Conservation (phyloP, 2,888 invertebrate species). For the Limnephilus lunatus region DNA sequence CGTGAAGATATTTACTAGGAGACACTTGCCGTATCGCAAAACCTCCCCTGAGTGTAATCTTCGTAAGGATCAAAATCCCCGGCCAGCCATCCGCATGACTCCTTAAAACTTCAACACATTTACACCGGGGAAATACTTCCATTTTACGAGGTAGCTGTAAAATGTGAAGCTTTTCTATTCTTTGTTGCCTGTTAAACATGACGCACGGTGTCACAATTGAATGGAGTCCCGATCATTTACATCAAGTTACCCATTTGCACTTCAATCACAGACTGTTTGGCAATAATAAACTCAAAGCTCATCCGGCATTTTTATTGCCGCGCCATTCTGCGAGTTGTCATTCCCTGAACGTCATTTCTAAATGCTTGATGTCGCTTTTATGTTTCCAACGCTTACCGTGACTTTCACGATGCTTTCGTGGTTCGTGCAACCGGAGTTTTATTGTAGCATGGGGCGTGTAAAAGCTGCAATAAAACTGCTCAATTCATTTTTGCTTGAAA, state of each 20-base stretch:
- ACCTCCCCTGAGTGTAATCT: slow-evolving; percentile 38
- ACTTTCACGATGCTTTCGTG: background rate
- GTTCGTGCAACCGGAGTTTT: background rate
- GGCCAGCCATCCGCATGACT: background rate
- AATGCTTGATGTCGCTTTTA: background rate
- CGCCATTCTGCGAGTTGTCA: background rate
- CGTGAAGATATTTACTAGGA: slow-evolving; percentile 20
- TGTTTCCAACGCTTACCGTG: background rate
- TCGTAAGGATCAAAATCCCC: slow-evolving; percentile 16
- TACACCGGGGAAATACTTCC: slow-evolving; percentile 3
- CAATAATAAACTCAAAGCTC: background rate
- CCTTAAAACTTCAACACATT: slow-evolving; percentile 37
- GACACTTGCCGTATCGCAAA: slow-evolving; percentile 1
- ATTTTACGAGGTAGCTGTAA: slow-evolving; percentile 2
- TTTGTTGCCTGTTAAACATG: slow-evolving; percentile 5
- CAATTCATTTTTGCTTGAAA: background rate
- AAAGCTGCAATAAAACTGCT: background rate
- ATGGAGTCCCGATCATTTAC: background rate
- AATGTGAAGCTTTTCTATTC: background rate
- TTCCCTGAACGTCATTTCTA: background rate
- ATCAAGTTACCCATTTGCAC: slow-evolving; percentile 4
- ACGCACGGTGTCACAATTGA: background rate
- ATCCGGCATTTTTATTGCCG: background rate
- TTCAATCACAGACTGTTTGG: slow-evolving; percentile 4
- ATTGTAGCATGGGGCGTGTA: background rate